phyloP scores from a whole-genome alignment of 2,888 invertebrate species.

The Gisinianus flammeolus region DNA sequence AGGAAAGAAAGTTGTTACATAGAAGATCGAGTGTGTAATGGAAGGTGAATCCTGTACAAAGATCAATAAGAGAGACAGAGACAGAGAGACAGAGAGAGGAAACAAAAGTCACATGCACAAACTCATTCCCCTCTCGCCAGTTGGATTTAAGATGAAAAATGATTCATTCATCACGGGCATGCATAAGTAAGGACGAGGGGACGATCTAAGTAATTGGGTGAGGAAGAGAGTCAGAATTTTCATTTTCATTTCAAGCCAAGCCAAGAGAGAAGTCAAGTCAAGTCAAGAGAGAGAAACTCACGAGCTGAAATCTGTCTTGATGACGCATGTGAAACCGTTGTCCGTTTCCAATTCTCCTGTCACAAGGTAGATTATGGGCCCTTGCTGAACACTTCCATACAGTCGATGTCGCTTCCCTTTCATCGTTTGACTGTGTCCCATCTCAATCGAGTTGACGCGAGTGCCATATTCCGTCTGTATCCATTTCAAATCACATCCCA shows the following conservation, averaged over 20 bases:
- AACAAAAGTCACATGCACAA: too few species aligned
- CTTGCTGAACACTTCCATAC: conserved; percentile 45
- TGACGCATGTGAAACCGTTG: conserved; percentile 50
- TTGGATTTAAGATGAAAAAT: conserved; percentile 43
- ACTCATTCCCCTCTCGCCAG: too few species aligned
- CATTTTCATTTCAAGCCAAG: too few species aligned
- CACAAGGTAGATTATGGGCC: conserved; percentile 50
- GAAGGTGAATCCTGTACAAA: background rate
- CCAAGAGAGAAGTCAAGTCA: conserved; percentile 24
- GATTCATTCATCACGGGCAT: conserved; percentile 43
- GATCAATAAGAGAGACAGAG: background rate
- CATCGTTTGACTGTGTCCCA: conserved; percentile 48
- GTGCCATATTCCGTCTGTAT: conserved; percentile 53
- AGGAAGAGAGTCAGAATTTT: too few species aligned
- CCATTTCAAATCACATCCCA: background rate
- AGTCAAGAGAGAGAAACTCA: conserved; percentile 48
- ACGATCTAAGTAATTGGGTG: too few species aligned
- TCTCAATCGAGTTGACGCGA: conserved; percentile 46
- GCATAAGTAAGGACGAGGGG: too few species aligned
- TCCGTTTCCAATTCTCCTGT: conserved; percentile 55
- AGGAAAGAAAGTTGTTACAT: too few species aligned
- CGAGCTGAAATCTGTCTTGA: conserved; percentile 56
- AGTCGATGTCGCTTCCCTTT: conserved; percentile 48
- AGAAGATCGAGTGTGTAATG: background rate
- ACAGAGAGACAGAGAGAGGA: background rate